Evolutionary conservation across 2,797 vertebrate species (phyloP).

Genomic region (Trematomus bernacchii): DNA sequence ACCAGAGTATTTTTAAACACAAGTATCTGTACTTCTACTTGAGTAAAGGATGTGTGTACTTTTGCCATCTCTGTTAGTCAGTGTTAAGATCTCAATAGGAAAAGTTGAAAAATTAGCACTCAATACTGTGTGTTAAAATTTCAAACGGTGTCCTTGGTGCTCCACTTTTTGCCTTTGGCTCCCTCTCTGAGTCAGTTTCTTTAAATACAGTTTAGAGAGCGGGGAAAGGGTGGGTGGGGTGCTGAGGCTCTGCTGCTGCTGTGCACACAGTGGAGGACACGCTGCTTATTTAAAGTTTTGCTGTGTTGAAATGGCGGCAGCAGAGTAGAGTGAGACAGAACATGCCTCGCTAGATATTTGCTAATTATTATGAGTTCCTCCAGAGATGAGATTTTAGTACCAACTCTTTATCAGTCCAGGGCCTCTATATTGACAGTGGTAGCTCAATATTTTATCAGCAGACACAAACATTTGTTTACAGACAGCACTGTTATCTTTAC

Average conservation of each 20-base stretch:
- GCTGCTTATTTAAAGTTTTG: constrained; percentile 34
- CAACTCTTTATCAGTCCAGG: constrained; percentile 36
- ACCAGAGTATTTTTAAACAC: too few relatives aligned
- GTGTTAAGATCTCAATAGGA: background rate
- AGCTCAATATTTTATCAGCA: constrained; percentile 36
- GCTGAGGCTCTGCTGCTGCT: constrained; percentile 1
- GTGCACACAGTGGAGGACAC: constrained; percentile 25
- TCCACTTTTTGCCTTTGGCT: constrained; percentile 30
- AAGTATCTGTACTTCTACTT: too few relatives aligned
- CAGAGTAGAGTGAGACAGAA: constrained; percentile 15
- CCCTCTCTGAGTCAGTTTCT: constrained; percentile 32
- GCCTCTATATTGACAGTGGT: constrained; percentile 19
- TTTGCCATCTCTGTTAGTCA: too few relatives aligned
- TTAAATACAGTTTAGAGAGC: constrained; percentile 39
- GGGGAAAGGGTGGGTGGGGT: background rate
- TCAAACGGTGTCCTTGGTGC: constrained; percentile 22
- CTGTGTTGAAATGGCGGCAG: background rate
- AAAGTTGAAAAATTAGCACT: constrained; percentile 15
- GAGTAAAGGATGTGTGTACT: too few relatives aligned
- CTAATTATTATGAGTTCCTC: constrained; percentile 36
- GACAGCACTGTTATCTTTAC: constrained; percentile 31
- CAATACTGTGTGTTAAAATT: background rate
- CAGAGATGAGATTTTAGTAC: constrained; percentile 47
- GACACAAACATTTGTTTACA: constrained; percentile 34
- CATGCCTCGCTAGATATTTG: constrained; percentile 32